Evolutionary conservation across 2,888 invertebrate species (phyloP), one percentile per base, ranked within the genome.

Genomic region (Cryptocephalus moraei): DNA sequence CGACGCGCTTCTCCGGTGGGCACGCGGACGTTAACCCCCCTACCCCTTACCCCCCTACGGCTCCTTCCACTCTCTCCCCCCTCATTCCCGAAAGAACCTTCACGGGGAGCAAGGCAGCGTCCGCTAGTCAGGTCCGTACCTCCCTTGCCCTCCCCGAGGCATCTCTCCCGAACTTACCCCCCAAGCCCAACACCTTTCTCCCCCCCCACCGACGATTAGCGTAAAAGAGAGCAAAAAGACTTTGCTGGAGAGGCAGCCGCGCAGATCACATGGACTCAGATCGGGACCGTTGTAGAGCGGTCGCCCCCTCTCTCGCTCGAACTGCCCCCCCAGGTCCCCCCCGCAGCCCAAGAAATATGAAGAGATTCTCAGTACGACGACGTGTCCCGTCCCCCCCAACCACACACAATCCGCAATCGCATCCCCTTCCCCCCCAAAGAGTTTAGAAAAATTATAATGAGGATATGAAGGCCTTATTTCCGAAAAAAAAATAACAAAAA

Each of bases 1-100:
- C 58, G 93, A 93, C 75, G 93, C 92, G 68, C 79, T 93, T 63
- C 77, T 93, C 62, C 83, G 92, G 71, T 93, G 92, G 92, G 91
- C 91, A 70, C 80, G 92, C 73, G 92, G 92, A 65, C 91, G 91
- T 77, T 91, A 90, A 62, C 51, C 56, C 54, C 53, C 46, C 48
- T 52, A 52, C 49, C 60, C 31, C 32, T 41, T n/a, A n/a, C n/a
- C n/a, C 44, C 33, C 11, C 34, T 3, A 33, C 32, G 11, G 11
- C 43, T 32, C 43, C 39, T 36, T 2, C 22, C 22, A 22, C 22
- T 22, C 40, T 43, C 22, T 4, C 22, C 22, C 22, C 6, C 22
- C 22, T 6, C 6, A 22, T 22, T 22, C 22, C 22, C 22, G 6
- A 22, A 6, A 22, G 6, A 43, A 45, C 39, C 39, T 22, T 43